Evolutionary conservation across 2,888 invertebrate species (phyloP), one percentile per base, ranked within the genome.

Genomic region (Polietes domitor): DNA sequence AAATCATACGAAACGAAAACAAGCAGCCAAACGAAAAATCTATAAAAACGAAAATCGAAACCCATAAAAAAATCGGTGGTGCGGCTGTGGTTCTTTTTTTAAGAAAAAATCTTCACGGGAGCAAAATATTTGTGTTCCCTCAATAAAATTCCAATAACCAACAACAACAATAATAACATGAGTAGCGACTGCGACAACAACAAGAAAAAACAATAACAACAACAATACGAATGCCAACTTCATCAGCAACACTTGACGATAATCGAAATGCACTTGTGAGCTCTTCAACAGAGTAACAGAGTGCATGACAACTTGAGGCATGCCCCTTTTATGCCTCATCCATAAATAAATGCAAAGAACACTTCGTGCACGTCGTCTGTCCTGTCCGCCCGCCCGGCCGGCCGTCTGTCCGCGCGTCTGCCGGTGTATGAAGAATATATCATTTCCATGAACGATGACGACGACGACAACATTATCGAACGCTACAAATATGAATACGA

Each of bases 21-120:
- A 68, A 28, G 26, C 61, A 61, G 12, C 24, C 61, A 61, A 15
- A 12, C 41, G 43, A 61, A 32, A 61, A 43, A 68, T 15, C 68
- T 21, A 68, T 68, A 41, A 68, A 68, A 68, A 43, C 68, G 17
- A 68, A 68, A 68, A 68, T 41, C 24, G 68, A 68, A 68, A 68
- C 43, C 68, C 68, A 68, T 68, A 43, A 68, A 68, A n/a, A 65
- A 68, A 68, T 65, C 37, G 24, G 24, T 32, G 61, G 24, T 61
- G 61, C 6, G 28, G 10, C n/a, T 61, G 15, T 61, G 3, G 28
- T 61, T 28, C 19, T 58, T 21, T 65, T 65, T 65, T 65, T 68
- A 68, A 41, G 37, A 24, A 72, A 76, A 76, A 84, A 84, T 84
- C 84, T 84, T 84, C 84, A 84, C 84, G 84, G 84, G 84, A 84